phyloP scores from a whole-genome alignment of 2,888 invertebrate species.

The Cerastis leucographa region DNA sequence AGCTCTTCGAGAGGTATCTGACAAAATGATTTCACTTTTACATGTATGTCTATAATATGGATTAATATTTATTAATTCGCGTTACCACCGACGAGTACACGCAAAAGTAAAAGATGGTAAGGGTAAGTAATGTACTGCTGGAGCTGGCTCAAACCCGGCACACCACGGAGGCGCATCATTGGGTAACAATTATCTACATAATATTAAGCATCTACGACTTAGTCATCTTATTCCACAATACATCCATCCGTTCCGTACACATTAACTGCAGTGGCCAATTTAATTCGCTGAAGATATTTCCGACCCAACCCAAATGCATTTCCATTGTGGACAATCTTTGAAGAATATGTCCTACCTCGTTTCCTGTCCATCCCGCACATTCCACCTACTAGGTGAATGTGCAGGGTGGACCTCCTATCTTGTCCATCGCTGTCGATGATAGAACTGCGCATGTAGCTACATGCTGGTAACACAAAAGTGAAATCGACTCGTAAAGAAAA shows the following conservation, averaged over 20 bases:
- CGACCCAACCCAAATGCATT: not conserved
- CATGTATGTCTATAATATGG: not conserved
- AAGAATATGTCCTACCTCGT: not conserved
- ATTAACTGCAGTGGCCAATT: not conserved
- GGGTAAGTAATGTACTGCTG: not conserved
- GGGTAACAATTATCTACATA: not conserved
- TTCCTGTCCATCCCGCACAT: not conserved
- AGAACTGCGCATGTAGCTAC: not conserved
- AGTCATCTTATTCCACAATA: not conserved
- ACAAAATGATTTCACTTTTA: not conserved
- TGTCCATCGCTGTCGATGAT: not conserved
- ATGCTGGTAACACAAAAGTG: not conserved
- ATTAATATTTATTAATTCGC: not conserved
- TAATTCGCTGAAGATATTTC: not conserved
- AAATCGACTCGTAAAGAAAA: not conserved
- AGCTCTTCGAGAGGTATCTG: constrained; percentile 32
- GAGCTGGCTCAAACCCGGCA: not conserved
- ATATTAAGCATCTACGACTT: not conserved
- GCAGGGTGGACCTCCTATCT: too few species aligned
- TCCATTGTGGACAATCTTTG: not conserved
- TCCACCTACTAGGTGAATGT: too few species aligned
- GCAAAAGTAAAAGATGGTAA: not conserved
- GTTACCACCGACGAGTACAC: not conserved
- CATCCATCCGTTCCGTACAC: not conserved
- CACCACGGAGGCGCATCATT: not conserved